Conservation (phyloP, 1,140 invertebrate genomes). For the Cataglyphis hispanica region DNA sequence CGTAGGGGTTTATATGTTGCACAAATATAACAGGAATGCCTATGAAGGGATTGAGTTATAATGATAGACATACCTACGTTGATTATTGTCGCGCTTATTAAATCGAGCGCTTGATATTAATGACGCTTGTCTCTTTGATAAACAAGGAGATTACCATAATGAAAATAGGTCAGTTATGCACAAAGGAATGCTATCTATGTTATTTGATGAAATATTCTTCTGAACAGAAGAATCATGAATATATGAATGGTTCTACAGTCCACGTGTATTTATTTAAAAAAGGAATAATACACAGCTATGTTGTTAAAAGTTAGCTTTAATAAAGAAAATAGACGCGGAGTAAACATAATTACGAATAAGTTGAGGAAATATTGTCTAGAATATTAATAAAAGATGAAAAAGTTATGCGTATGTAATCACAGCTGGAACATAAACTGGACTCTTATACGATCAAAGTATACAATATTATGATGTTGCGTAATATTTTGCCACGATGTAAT, state of each 20-base stretch:
- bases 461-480: not conserved
- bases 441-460: not conserved
- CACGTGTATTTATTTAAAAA: not conserved
- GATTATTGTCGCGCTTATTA: conserved; percentile 81
- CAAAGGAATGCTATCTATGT: not conserved
- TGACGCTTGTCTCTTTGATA: not conserved
- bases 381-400: not conserved
- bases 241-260: not conserved
- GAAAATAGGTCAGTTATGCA: not conserved
- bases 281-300: not conserved
- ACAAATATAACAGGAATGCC: conserved; percentile 51
- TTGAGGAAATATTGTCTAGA: not conserved
- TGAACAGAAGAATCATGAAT: not conserved
- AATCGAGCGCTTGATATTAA: conserved; percentile 52
- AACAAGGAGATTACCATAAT: not conserved
- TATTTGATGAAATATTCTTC: not conserved
- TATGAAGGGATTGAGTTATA: conserved; percentile 66
- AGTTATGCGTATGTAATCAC: not conserved
- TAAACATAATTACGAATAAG: not conserved
- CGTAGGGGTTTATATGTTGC: conserved; percentile 13
- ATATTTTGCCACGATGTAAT: not conserved
- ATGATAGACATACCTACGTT: conserved; percentile 80
- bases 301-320: not conserved
- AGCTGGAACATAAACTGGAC: not conserved
- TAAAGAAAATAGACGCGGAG: not conserved